Base-by-base conservation (phyloP, 2,797 vertebrate genomes). In the Phataginus tricuspis region DNA sequence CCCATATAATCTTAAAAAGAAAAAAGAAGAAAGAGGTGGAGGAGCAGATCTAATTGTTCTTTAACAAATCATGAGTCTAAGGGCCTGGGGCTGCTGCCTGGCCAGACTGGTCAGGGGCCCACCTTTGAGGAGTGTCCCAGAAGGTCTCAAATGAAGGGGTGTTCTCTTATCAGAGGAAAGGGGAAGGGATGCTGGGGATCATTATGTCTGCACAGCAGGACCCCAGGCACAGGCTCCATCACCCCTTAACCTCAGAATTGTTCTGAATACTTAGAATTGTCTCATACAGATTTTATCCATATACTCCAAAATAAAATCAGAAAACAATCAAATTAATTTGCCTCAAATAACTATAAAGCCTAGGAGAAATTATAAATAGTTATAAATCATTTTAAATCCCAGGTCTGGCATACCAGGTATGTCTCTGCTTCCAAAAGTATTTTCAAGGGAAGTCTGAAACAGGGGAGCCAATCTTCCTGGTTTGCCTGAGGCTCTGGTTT, bases 261-360 rank as follows among this genome's bases (percentile, higher is more conserved):
- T 14, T 68, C 75, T 29, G 59, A 42, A 77, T 55, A 83, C 11
- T 31, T 39, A 23, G 14, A 82, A 86, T 68, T 86, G n/a, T 83
- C 37, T 37, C 42, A n/a, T 42, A n/a, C 4, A n/a, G 79, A 78
- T 64, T 79, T 89, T 93, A n/a, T n/a, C 25, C 39, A 34, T 42
- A 57, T 71, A 51, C 55, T 89, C 18, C 42, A 72, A 82, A 93
- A 91, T 86, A 49, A 94, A 90, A 21, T 83, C 45, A 71, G 51
- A 64, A 87, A 64, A 84, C 1, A 27, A 72, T 45, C 6, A 27
- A 79, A 53, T 89, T 72, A 68, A 88, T 79, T 85, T 57, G 4
- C 45, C 39, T 68, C 75, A 34, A 51, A 84, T 90, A 66, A 75
- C 91, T 71, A 55, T 31, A 85, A 95, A 86, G 14, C 90, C 23